Conservation (phyloP, 2,113 vertebrate genomes). For the Ivindomyrus marchei region DNA sequence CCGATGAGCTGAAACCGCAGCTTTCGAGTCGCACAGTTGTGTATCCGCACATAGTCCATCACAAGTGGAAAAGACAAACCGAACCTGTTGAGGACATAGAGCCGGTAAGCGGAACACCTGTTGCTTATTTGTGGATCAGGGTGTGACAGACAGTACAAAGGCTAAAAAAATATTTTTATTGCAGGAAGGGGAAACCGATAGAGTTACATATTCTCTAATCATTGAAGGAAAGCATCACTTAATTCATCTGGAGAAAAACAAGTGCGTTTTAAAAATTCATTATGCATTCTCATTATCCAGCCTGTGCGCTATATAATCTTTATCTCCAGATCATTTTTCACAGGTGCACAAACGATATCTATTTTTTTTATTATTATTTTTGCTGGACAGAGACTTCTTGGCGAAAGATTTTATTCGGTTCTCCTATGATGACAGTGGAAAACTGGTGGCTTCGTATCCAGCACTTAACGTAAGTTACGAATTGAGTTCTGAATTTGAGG, state of each 20-base stretch:
- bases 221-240: conserved; percentile 47
- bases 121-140: neutral
- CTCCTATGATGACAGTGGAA: conserved; percentile 25
- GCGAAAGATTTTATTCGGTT: conserved; percentile 51
- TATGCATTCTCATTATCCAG: neutral
- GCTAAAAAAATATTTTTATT: conserved; percentile 21
- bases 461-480: conserved; percentile 40
- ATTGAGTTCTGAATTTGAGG: neutral
- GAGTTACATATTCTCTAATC: conserved; percentile 43
- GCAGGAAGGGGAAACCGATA: conserved; percentile 32
- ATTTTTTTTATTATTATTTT: neutral
- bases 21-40: conserved; percentile 50
- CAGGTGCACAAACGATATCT: neutral
- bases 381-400: conserved; percentile 54
- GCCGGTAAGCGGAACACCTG: conserved; percentile 32
- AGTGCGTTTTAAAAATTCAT: conserved; percentile 32
- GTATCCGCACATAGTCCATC: conserved; percentile 44
- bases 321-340: neutral
- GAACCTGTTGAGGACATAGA: neutral
- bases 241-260: conserved; percentile 55
- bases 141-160: neutral
- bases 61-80: conserved; percentile 37
- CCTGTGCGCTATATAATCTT: neutral
- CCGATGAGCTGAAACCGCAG: conserved; percentile 18
- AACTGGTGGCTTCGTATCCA: conserved; percentile 23